phyloP scores from a whole-genome alignment of 2,888 invertebrate species.

The Pecten maximus region DNA sequence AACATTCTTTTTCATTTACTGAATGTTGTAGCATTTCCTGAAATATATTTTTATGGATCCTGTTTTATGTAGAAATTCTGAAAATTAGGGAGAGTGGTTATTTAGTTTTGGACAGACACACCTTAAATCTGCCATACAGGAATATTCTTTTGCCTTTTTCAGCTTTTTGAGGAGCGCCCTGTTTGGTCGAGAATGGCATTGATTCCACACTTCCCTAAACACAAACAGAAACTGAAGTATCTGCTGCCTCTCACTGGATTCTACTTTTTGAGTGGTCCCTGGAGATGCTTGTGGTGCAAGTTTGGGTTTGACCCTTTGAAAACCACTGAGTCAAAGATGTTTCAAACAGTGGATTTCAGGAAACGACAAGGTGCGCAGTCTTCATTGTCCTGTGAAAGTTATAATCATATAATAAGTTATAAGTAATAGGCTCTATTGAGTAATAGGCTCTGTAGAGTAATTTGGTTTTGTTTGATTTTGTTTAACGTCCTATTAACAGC shows the following conservation, averaged over 20 bases:
- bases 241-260: conserved; percentile 93
- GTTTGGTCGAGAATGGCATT: conserved; percentile 94
- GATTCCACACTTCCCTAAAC: conserved; percentile 55
- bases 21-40: too few species aligned
- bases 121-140: too few species aligned
- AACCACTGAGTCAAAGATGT: conserved; percentile 89
- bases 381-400: neutral
- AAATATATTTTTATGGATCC: too few species aligned
- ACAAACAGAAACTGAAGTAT: conserved; percentile 69
- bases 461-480: too few species aligned
- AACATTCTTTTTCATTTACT: too few species aligned
- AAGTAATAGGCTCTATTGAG: too few species aligned
- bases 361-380: conserved; percentile 75
- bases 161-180: conserved; percentile 93
- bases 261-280: conserved; percentile 93
- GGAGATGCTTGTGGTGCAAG: conserved; percentile 94
- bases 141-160: conserved; percentile 48
- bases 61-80: too few species aligned
- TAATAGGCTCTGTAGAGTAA: too few species aligned
- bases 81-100: too few species aligned
- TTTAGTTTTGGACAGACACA: too few species aligned
- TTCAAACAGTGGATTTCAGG: conserved; percentile 93
- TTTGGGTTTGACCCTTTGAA: conserved; percentile 96
- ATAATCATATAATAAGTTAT: too few species aligned
- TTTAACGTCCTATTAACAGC: too few species aligned